Conservation (phyloP, 2,113 vertebrate species). For the Paradoxurus hermaphroditus region DNA sequence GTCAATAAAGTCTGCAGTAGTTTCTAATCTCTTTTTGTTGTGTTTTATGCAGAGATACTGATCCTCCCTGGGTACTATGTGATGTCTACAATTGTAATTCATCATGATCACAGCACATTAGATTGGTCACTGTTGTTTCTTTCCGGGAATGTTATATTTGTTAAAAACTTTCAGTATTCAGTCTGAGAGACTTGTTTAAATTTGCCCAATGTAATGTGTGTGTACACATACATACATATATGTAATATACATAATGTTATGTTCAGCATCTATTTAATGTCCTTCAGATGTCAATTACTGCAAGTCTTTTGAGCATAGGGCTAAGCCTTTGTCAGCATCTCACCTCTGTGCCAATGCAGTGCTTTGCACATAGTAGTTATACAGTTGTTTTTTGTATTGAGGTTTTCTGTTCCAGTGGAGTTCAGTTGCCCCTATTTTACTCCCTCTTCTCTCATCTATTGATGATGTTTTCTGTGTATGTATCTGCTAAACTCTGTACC, state of each 20-base stretch:
- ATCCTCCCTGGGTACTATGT: not conserved
- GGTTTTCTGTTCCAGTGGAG: not conserved
- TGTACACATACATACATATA: not conserved
- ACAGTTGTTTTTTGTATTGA: not conserved
- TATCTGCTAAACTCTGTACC: not conserved
- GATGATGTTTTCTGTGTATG: not conserved
- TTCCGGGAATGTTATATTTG: not conserved
- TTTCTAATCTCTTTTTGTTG: not conserved
- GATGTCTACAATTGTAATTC: not conserved
- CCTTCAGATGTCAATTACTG: not conserved
- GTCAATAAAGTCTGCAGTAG: not conserved
- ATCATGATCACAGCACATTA: not conserved
- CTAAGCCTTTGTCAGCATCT: not conserved
- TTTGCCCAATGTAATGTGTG: not conserved
- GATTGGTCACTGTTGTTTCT: not conserved
- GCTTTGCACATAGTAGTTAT: not conserved
- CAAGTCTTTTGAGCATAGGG: not conserved
- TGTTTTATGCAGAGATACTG: not conserved
- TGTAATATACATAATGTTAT: not conserved
- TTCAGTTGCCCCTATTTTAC: not conserved
- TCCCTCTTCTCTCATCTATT: not conserved
- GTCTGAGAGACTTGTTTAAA: not conserved
- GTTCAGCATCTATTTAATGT: not conserved
- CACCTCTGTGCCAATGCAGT: fast-evolving
- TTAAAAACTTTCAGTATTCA: not conserved